Evolutionary conservation across 2,113 vertebrate species (phyloP).

Genomic region (Lipophrys pholis): DNA sequence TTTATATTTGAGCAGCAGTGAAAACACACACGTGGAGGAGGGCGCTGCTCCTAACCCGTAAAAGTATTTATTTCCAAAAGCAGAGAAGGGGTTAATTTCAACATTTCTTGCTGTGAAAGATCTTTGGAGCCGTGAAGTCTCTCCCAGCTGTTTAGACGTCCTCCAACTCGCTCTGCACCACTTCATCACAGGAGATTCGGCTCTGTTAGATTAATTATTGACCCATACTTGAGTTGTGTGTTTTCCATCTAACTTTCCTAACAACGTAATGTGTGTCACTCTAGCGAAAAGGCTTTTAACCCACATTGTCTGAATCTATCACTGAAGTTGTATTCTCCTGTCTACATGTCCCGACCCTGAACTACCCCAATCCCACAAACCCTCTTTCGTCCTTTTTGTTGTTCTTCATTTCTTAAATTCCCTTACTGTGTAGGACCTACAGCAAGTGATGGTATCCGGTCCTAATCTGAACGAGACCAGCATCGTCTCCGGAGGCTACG

Average conservation of each 20-base stretch:
- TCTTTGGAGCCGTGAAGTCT: constrained; percentile 3
- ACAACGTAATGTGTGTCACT: constrained; percentile 53
- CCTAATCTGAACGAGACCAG: constrained; percentile 98
- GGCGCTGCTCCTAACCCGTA: neutral
- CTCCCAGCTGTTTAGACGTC: neutral
- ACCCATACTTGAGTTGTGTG: neutral
- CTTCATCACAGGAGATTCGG: neutral
- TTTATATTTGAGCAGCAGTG: constrained; percentile 26
- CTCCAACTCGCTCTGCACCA: neutral
- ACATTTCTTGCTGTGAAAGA: constrained; percentile 28
- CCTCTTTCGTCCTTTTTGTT: neutral
- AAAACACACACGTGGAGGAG: constrained; percentile 30
- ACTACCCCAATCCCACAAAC: constrained; percentile 16
- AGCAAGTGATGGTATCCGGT: constrained; percentile 98
- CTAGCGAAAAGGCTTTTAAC: constrained; percentile 36
- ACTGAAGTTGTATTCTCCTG: constrained; percentile 29
- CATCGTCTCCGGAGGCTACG: constrained; percentile 96
- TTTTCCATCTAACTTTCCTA: constrained; percentile 57
- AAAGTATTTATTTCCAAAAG: constrained; percentile 26
- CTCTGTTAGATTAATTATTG: constrained; percentile 20
- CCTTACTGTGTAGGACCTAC: constrained; percentile 87
- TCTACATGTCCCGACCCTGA: constrained; percentile 11
- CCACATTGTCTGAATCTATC: constrained; percentile 21
- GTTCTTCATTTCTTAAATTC: neutral
- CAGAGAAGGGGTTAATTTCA: constrained; percentile 24